These are phyloP conservation scores for Tridacna gigas DNA, from an alignment of 2,888 invertebrate genomes.

Conservation along the genomic window DNA sequence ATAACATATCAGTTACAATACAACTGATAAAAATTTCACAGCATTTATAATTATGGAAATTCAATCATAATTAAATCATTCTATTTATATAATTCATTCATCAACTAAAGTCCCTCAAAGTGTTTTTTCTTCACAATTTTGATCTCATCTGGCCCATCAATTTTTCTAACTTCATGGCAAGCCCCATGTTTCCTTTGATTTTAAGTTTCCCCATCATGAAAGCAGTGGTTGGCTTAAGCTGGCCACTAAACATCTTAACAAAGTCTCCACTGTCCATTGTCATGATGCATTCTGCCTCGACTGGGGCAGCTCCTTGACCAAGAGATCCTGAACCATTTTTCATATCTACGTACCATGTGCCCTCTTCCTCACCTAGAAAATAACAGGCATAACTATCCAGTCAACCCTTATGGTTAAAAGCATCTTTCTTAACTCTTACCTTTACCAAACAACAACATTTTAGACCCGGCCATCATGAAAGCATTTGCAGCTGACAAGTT, in stretches of 20 bases:
- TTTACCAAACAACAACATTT: too few species aligned
- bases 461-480: too few species aligned
- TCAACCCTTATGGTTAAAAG: too few species aligned
- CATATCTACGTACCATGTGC: conserved; percentile 94
- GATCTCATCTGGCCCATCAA: conserved; percentile 77
- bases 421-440: too few species aligned
- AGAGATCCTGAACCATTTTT: conserved; percentile 93
- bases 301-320: conserved; percentile 91
- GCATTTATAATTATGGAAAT: too few species aligned
- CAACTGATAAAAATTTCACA: too few species aligned
- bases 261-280: conserved; percentile 90
- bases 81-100: too few species aligned
- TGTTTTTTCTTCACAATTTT: conserved; percentile 39
- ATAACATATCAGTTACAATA: too few species aligned
- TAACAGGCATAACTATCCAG: too few species aligned
- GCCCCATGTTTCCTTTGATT: conserved; percentile 95
- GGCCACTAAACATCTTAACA: conserved; percentile 88
- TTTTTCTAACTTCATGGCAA: conserved; percentile 96
- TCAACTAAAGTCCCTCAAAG: too few species aligned
- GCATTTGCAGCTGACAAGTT: too few species aligned
- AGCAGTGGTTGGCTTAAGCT: conserved; percentile 95
- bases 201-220: conserved; percentile 98
- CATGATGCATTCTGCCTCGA: conserved; percentile 91
- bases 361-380: conserved; percentile 88
- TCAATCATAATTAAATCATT: too few species aligned